Conservation (phyloP, 1,140 invertebrate genomes). For the Pomacea maculata region DNA sequence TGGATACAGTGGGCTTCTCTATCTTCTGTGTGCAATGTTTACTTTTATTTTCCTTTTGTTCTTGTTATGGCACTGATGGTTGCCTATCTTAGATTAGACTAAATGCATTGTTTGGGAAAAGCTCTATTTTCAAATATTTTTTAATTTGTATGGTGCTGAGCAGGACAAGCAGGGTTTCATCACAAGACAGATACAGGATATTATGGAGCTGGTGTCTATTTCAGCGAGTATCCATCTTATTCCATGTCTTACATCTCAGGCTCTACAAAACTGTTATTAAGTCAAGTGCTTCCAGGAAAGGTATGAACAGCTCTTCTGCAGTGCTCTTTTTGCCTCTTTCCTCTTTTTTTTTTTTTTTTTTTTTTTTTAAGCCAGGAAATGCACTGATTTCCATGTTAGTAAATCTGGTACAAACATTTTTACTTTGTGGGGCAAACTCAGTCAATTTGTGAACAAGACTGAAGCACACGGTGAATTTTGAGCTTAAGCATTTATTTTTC, state of each 20-base stretch:
- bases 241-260: conserved; percentile 52
- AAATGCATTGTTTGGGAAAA: too few species aligned
- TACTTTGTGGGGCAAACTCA: too few species aligned
- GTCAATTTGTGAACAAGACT: too few species aligned
- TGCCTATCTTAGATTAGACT: too few species aligned
- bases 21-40: neutral
- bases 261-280: conserved; percentile 41
- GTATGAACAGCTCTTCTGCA: conserved; percentile 14
- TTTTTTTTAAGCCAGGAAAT: neutral
- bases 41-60: neutral
- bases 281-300: conserved; percentile 56
- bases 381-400: neutral
- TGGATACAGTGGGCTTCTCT: neutral
- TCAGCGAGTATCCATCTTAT: conserved; percentile 56
- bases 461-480: too few species aligned
- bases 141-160: neutral
- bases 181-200: conserved; percentile 51
- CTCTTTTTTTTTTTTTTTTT: too few species aligned
- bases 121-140: too few species aligned
- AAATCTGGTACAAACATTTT: too few species aligned
- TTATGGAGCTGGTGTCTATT: conserved; percentile 58
- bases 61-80: neutral
- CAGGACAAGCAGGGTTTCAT: conserved; percentile 46
- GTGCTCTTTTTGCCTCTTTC: neutral
- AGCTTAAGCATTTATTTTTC: too few species aligned